Evolutionary conservation across 2,888 invertebrate species (phyloP), one percentile per base, ranked within the genome.

Genomic region (Acanthosepion lycidas): DNA sequence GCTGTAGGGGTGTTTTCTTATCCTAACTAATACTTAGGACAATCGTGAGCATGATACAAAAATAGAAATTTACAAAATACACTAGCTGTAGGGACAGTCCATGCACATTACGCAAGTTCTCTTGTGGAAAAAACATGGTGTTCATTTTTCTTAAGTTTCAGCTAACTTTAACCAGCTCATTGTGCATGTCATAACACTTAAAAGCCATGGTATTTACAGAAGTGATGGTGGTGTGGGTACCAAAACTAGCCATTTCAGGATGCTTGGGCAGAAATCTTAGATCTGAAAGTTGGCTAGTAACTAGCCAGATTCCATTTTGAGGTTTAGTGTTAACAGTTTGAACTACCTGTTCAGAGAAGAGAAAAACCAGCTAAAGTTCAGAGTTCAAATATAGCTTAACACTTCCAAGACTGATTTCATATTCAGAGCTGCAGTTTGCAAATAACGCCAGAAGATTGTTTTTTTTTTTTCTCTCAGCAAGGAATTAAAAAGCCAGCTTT

Each of bases 11-110:
- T n/a, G 3, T 64, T 28, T 28, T 28, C 9, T 64, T n/a, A 78
- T 78, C 78, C 78, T 78, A 28, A 15, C n/a, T n/a, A n/a, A n/a
- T 78, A 78, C 92, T 92, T 51, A n/a, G 51, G 33, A 55, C 94
- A 94, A 48, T 6, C 55, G 48, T 94, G 94, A 94, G 94, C 94
- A 94, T 42, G 94, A 94, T 94, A 94, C 94, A 94, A 94, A 94
- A 94, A 94, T 94, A 94, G 94, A 94, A 94, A 94, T 94, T 55
- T 94, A 94, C 94, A 94, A 94, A 94, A 94, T 94, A 94, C 64
- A 64, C 94, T n/a, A 64, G 55, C 42, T 59, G 53, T 64, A 42
- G n/a, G 53, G 20, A 33, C 55, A 59, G 55, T 92, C 49, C 55
- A 94, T 94, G 94, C 94, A 94, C 59, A 94, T 59, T 55, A 94